Evolutionary conservation across 2,113 vertebrate species (phyloP).

Genomic region (Takifugu flavidus): DNA sequence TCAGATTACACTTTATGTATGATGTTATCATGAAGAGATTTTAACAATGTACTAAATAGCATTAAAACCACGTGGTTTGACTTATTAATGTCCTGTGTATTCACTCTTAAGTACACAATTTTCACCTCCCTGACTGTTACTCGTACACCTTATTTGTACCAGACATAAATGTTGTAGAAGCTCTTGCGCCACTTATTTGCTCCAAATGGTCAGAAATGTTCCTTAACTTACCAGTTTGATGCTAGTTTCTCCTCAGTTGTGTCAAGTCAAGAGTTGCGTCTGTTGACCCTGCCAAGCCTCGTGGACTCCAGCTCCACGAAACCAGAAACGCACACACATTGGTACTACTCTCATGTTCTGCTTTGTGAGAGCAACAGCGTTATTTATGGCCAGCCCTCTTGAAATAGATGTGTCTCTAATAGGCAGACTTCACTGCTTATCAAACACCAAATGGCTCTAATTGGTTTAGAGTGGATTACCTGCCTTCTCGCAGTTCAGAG

Average conservation of each 20-base stretch:
- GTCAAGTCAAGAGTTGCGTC: constrained; percentile 9
- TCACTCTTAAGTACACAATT: not conserved
- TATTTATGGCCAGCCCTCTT: constrained; percentile 24
- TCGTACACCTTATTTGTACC: too few relatives aligned
- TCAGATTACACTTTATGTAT: not conserved
- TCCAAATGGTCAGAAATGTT: too few relatives aligned
- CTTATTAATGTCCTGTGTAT: not conserved
- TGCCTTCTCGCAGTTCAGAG: not conserved
- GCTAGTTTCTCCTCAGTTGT: too few relatives aligned
- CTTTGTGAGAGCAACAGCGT: constrained; percentile 27
- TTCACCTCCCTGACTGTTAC: too few relatives aligned
- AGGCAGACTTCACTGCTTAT: constrained; percentile 7
- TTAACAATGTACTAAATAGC: not conserved
- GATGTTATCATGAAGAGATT: too few relatives aligned
- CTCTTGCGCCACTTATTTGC: too few relatives aligned
- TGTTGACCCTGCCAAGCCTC: constrained; percentile 18
- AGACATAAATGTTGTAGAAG: too few relatives aligned
- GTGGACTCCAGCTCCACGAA: constrained; percentile 9
- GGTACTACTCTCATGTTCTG: constrained; percentile 6
- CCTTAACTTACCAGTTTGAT: constrained; percentile 15
- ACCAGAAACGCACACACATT: constrained; percentile 28
- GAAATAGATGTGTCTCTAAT: constrained; percentile 21
- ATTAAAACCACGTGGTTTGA: not conserved
- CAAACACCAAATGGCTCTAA: not conserved
- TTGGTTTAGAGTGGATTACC: constrained; percentile 9